Conservation (phyloP, 2,113 vertebrate species). For the Microcebus lehilahytsara region DNA sequence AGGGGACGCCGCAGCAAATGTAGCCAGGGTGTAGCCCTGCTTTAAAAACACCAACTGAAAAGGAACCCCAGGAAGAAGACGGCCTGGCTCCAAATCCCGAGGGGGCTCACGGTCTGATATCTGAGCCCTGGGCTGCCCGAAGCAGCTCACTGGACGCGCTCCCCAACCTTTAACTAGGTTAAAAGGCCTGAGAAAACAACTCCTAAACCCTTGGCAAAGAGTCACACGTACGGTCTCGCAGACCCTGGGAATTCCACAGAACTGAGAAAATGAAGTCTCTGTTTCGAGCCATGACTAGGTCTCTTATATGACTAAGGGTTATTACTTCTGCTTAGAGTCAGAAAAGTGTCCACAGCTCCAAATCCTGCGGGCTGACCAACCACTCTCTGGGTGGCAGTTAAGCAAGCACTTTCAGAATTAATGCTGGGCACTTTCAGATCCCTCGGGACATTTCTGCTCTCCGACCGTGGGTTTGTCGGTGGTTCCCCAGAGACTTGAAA, state of each 20-base stretch:
- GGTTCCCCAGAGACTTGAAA: background rate
- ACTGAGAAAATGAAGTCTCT: conserved; percentile 22
- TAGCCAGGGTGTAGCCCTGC: background rate
- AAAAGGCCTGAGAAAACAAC: background rate
- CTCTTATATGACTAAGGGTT: background rate
- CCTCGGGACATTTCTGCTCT: background rate
- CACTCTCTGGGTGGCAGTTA: background rate
- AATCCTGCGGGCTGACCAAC: background rate
- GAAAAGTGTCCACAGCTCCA: background rate
- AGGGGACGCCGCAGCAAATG: background rate
- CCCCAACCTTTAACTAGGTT: too few species aligned
- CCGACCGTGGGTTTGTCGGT: background rate
- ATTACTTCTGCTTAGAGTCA: background rate
- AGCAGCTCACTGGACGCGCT: background rate
- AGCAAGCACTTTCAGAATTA: background rate
- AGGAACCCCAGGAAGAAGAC: background rate
- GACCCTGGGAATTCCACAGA: background rate
- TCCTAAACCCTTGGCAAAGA: background rate
- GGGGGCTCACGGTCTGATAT: background rate
- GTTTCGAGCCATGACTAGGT: background rate
- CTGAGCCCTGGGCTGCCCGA: fast-evolving
- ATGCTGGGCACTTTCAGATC: background rate
- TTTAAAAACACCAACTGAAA: background rate
- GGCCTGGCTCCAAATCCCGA: background rate
- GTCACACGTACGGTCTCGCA: background rate